Evolutionary conservation across 2,113 vertebrate genomes (phyloP).

Genomic region (Phalacrocorax pelagicus): DNA sequence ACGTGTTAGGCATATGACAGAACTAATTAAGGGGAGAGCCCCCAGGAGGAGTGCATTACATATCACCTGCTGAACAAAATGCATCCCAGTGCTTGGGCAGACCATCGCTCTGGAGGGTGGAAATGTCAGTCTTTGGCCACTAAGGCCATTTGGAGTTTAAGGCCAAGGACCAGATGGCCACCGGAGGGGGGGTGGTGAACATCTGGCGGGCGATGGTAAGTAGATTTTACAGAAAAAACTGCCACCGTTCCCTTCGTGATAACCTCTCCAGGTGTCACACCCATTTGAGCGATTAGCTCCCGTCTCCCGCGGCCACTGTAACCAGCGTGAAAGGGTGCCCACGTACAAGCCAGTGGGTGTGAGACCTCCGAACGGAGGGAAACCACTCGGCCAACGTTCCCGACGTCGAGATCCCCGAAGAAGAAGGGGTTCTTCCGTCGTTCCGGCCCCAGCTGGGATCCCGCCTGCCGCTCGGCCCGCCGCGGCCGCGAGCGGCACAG

Average conservation of each 20-base stretch:
- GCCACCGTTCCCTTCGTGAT: fast-evolving
- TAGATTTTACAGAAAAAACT: neutral
- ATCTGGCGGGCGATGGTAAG: neutral
- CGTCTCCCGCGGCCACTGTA: neutral
- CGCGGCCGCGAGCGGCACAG: no score
- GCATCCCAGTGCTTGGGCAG: neutral
- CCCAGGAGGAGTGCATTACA: fast-evolving
- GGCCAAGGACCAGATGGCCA: neutral
- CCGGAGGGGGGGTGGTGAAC: neutral
- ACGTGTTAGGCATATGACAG: neutral
- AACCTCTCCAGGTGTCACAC: neutral
- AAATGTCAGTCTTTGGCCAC: fast-evolving
- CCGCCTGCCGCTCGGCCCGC: fast-evolving
- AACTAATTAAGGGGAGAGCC: neutral
- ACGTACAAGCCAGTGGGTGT: fast-evolving
- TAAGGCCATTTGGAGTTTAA: neutral
- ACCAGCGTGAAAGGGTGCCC: fast-evolving
- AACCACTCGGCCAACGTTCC: fast-evolving
- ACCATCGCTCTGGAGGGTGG: neutral
- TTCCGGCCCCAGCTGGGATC: neutral
- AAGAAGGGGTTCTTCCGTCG: fast-evolving
- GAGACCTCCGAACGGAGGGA: fast-evolving
- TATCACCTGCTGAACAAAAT: neutral
- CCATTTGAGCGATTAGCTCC: neutral
- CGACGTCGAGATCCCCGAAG: fast-evolving